Evolutionary conservation across 2,797 vertebrate species (phyloP).

Genomic region (Scolopax rusticola): DNA sequence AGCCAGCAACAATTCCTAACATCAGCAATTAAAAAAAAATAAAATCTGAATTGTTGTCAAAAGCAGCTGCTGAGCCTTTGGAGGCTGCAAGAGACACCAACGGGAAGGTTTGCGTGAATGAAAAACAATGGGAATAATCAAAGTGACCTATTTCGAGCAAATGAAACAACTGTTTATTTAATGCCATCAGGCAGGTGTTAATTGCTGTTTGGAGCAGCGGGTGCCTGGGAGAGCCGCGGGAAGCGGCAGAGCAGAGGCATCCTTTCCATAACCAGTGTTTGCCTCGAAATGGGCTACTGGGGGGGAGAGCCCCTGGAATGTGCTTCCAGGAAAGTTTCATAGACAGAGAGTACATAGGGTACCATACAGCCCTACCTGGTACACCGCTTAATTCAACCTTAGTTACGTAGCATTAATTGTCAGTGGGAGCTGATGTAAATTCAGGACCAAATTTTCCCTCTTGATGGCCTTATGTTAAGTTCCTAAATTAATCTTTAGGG

Average conservation of each 20-base stretch:
- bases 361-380: neutral
- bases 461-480: too few relatives aligned
- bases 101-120: neutral
- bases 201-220: neutral
- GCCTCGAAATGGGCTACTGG: neutral
- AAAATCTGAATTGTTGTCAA: neutral
- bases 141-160: neutral
- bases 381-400: slow-evolving; percentile 73
- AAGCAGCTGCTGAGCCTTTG: neutral
- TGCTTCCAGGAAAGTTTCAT: neutral
- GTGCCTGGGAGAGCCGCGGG: neutral
- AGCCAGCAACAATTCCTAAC: neutral
- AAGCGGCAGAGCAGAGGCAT: neutral
- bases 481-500: neutral
- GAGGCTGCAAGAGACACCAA: neutral
- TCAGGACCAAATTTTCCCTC: neutral
- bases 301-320: neutral
- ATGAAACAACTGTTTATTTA: rapidly evolving
- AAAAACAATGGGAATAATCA: neutral
- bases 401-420: slow-evolving; percentile 73
- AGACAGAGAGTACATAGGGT: slow-evolving; percentile 35
- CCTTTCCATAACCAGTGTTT: neutral
- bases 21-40: neutral
- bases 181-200: neutral
- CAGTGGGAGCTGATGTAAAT: neutral